Evolutionary conservation across 2,113 vertebrate species (phyloP).

Genomic region (Stegostoma tigrinum): DNA sequence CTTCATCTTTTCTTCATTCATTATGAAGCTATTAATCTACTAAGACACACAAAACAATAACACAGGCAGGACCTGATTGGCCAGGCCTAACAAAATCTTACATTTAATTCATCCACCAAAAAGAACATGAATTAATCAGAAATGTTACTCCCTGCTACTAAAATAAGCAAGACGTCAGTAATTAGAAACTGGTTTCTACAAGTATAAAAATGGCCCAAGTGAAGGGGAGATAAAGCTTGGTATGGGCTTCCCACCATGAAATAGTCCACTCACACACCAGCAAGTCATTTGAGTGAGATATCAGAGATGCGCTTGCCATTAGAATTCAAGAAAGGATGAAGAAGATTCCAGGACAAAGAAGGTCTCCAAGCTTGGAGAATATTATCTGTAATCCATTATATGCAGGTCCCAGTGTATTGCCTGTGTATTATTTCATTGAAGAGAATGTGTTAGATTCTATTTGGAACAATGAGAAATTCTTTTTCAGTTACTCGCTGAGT

Average conservation of each 20-base stretch:
- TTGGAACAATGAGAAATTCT: background rate
- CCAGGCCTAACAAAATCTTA: background rate
- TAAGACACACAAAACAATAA: background rate
- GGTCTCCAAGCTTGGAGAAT: background rate
- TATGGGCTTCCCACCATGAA: background rate
- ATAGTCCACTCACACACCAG: too few species aligned
- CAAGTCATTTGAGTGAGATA: background rate
- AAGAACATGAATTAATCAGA: background rate
- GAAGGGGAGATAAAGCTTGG: background rate
- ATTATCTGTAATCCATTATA: background rate
- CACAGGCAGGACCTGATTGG: background rate
- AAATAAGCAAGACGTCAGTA: background rate
- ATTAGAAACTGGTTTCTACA: background rate
- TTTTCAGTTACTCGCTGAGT: background rate
- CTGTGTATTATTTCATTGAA: background rate
- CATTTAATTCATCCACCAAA: background rate
- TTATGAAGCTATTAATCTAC: background rate
- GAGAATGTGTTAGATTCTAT: background rate
- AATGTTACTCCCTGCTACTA: background rate
- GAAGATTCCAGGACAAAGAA: background rate
- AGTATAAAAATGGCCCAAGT: background rate
- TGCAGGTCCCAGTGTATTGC: background rate
- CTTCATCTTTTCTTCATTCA: background rate
- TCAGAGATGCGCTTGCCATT: background rate
- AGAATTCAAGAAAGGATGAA: background rate